Evolutionary conservation across 2,797 vertebrate species (phyloP).

Genomic region (Agapornis canus): DNA sequence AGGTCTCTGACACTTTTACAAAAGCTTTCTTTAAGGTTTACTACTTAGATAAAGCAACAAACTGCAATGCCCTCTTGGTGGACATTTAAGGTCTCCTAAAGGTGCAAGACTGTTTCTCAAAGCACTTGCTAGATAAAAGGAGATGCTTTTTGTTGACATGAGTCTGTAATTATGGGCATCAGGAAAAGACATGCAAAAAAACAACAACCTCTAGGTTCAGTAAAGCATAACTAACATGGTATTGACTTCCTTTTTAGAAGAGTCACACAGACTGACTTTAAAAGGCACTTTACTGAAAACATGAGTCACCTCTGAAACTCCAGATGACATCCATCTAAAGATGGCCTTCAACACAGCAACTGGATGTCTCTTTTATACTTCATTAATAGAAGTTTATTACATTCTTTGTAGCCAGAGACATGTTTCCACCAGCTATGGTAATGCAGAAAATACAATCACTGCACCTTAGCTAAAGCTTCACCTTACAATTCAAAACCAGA

Average conservation of each 20-base stretch:
- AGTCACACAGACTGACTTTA: background rate
- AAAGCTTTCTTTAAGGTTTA: background rate
- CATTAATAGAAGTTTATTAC: background rate
- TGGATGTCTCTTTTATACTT: background rate
- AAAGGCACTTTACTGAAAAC: background rate
- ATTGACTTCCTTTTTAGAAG: background rate
- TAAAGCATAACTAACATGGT: accelerated
- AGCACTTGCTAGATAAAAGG: background rate
- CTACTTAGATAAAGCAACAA: background rate
- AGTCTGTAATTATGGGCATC: background rate
- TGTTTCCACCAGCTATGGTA: background rate
- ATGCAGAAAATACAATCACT: background rate
- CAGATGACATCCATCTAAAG: background rate
- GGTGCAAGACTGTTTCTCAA: background rate
- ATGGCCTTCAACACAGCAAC: background rate
- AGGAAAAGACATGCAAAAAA: background rate
- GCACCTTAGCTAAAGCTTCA: background rate
- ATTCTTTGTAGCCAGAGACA: background rate
- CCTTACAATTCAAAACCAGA: background rate
- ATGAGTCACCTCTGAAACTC: background rate
- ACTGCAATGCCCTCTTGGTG: background rate
- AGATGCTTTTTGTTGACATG: background rate
- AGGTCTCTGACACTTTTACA: background rate
- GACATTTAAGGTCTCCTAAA: background rate
- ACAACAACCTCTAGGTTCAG: background rate